A percentile compares a stretch with the other conserved stretches of the same genome.
phyloP scores from a whole-genome alignment of 2,797 vertebrate genomes.

The Heliangelus exortis region DNA sequence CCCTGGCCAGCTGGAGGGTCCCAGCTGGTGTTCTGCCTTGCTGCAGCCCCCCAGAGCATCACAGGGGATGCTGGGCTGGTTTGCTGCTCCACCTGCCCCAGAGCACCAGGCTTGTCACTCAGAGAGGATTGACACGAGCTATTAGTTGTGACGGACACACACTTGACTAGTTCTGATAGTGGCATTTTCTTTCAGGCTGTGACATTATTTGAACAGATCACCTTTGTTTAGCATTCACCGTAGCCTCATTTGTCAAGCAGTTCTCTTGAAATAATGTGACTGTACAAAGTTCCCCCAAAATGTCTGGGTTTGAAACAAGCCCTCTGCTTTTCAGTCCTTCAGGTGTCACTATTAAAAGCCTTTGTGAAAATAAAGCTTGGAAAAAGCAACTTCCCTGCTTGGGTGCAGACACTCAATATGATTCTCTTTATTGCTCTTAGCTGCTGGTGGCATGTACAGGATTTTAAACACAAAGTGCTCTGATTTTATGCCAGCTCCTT shows the following conservation, averaged over 20 bases:
- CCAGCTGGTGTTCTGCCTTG: conserved; percentile 17
- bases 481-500: background rate
- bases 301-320: background rate
- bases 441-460: background rate
- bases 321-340: background rate
- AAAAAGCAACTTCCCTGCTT: background rate
- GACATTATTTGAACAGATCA: conserved; percentile 52
- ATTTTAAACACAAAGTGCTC: background rate
- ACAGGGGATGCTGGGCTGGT: background rate
- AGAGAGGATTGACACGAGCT: background rate
- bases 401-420: background rate
- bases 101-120: conserved; percentile 22
- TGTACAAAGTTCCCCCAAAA: background rate
- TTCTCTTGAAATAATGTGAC: background rate
- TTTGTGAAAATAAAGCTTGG: background rate
- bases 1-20: conserved; percentile 38
- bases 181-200: conserved; percentile 22
- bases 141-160: background rate
- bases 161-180: conserved; percentile 31
- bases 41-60: background rate
- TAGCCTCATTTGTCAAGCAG: conserved; percentile 32
- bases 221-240: conserved; percentile 11
- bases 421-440: background rate
- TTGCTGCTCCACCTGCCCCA: background rate
- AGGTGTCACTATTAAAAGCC: background rate